phyloP scores from a whole-genome alignment of 1,140 invertebrate genomes.

The Heterodera carotae region DNA sequence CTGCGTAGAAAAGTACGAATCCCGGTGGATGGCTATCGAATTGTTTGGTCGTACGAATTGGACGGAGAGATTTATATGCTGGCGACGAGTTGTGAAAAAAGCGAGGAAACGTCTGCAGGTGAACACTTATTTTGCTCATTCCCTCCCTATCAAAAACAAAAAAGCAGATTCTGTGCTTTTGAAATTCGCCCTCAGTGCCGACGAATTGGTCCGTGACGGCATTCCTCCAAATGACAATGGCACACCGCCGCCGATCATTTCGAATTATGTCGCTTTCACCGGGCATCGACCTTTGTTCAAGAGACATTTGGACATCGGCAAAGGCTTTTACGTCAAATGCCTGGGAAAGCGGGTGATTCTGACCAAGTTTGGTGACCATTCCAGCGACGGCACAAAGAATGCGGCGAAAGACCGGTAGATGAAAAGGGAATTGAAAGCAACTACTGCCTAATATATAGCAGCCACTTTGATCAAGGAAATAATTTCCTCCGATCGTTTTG shows the following conservation, averaged over 20 bases:
- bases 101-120: not conserved
- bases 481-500: no score
- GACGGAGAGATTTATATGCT: not conserved
- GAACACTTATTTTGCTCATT: not conserved
- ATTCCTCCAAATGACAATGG: not conserved
- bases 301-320: slow-evolving; percentile 20
- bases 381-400: no score
- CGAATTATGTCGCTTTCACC: not conserved
- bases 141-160: not conserved
- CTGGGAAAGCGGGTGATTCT: not conserved
- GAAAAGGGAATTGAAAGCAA: no score
- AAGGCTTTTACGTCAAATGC: slow-evolving; percentile 25
- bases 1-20: not conserved
- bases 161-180: not conserved
- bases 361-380: not conserved
- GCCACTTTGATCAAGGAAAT: no score
- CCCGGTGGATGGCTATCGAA: not conserved
- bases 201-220: not conserved
- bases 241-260: not conserved
- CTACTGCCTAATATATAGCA: no score
- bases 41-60: not conserved
- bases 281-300: not conserved
- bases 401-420: no score
- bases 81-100: not conserved
- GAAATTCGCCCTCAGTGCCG: not conserved